Evolutionary conservation across 64 coral and sea anemone genomes (phyloP).

Genomic region (Porites lutea): DNA sequence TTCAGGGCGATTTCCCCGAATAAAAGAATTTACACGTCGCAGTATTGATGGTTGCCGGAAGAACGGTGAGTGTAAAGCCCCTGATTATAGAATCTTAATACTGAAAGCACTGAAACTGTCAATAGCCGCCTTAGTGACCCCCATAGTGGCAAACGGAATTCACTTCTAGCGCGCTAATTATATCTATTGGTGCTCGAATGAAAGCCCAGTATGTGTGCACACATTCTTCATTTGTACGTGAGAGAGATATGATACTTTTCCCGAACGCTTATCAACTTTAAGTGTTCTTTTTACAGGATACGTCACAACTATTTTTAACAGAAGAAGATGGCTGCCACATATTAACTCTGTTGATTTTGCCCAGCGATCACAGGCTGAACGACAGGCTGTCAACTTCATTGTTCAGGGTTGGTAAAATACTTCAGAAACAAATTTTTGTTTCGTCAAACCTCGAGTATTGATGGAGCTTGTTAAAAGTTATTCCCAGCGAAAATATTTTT

Average conservation of each 20-base stretch:
- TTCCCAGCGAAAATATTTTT: too few species aligned
- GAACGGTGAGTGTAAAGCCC: conserved; percentile 41
- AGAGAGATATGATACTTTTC: too few species aligned
- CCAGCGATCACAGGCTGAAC: conserved; percentile 77
- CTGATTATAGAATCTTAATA: too few species aligned
- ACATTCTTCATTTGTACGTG: too few species aligned
- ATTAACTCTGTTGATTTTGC: conserved; percentile 83
- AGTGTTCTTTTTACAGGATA: conserved; percentile 39
- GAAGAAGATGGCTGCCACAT: conserved; percentile 74
- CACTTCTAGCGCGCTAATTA: too few species aligned
- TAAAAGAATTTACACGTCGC: conserved; percentile 61
- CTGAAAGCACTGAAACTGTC: background rate
- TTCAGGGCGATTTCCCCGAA: conserved; percentile 75
- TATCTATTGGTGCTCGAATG: too few species aligned
- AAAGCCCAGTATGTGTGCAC: too few species aligned
- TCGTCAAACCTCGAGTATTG: background rate
- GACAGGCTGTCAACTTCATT: conserved; percentile 88
- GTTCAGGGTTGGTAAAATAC: conserved; percentile 68
- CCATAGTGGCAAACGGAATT: too few species aligned
- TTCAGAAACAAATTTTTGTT: background rate
- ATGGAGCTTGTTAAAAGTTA: too few species aligned
- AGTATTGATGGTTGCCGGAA: conserved; percentile 68
- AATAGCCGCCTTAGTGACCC: background rate
- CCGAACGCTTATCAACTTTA: too few species aligned
- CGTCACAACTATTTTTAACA: conserved; percentile 75